Percentiles rank a stretch among this genome's conserved stretches.
phyloP scores from a whole-genome alignment of 2,797 vertebrate genomes.

The Anableps anableps region DNA sequence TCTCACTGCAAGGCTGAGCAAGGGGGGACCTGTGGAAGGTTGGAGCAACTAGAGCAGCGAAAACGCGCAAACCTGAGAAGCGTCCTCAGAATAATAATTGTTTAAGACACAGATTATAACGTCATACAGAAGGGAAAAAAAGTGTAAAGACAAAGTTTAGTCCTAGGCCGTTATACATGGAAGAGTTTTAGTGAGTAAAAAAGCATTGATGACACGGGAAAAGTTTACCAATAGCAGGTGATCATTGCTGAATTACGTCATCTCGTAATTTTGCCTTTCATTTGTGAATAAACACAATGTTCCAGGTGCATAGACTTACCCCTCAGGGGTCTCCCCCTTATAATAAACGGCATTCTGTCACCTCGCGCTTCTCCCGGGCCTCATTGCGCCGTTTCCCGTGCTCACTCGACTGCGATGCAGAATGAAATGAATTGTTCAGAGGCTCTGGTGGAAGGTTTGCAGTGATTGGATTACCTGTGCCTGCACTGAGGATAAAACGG shows the following conservation, averaged over 20 bases:
- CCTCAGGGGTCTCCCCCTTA: slow-evolving; percentile 71
- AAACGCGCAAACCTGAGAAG: not conserved
- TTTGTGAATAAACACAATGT: not conserved
- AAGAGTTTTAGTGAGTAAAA: not conserved
- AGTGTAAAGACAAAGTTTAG: not conserved
- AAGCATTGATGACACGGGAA: not conserved
- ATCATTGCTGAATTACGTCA: not conserved
- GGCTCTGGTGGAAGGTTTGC: slow-evolving; percentile 79
- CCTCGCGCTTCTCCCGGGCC: slow-evolving; percentile 66
- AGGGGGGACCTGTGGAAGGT: slow-evolving; percentile 17
- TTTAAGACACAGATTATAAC: not conserved
- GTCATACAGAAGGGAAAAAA: not conserved
- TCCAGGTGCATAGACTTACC: slow-evolving; percentile 69
- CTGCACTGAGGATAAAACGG: slow-evolving; percentile 85
- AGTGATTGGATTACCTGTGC: slow-evolving; percentile 92
- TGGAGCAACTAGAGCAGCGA: slow-evolving; percentile 7
- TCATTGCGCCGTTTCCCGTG: slow-evolving; percentile 62
- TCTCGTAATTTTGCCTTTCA: not conserved
- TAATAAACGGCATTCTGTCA: slow-evolving; percentile 81
- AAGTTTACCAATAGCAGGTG: not conserved
- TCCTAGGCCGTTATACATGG: not conserved
- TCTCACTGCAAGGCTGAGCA: slow-evolving; percentile 4
- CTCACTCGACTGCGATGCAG: slow-evolving; percentile 51
- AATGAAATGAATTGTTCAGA: slow-evolving; percentile 74
- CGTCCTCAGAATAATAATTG: not conserved